phyloP scores from a whole-genome alignment of 2,113 vertebrate species.

The Phyllostomus discolor region DNA sequence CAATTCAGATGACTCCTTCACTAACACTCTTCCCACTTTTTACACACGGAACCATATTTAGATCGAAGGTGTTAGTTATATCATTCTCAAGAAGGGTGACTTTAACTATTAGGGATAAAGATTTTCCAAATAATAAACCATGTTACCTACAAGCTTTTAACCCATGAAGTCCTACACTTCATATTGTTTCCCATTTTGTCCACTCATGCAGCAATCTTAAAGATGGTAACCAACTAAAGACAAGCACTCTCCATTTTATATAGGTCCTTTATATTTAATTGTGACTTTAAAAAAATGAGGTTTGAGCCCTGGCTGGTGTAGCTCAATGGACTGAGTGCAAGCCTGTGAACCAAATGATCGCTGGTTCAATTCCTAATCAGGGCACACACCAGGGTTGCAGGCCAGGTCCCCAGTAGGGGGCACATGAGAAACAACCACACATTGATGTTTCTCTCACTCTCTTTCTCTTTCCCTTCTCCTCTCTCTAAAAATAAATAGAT shows the following conservation, averaged over 20 bases:
- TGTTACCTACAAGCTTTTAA: background rate
- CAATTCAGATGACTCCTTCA: background rate
- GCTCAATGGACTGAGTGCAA: too few relatives aligned
- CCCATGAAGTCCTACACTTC: background rate
- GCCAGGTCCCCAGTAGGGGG: too few relatives aligned
- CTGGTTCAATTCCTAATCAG: too few relatives aligned
- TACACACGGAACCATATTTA: background rate
- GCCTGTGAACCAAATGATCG: too few relatives aligned
- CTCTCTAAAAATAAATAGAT: too few relatives aligned
- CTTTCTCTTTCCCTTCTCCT: too few relatives aligned
- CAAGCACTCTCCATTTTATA: background rate
- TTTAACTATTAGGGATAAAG: background rate
- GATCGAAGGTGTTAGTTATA: background rate
- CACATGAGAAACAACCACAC: too few relatives aligned
- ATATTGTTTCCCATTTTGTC: background rate
- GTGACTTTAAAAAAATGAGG: background rate
- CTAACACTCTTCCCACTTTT: background rate
- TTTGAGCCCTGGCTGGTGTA: background rate
- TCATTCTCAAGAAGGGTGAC: background rate
- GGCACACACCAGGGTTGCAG: too few relatives aligned
- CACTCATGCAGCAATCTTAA: background rate
- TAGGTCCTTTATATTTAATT: background rate
- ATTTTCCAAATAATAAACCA: slow-evolving; percentile 15
- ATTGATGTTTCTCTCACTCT: too few relatives aligned
- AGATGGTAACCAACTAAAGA: background rate